These are phyloP conservation scores for Toxotes jaculatrix DNA, from an alignment of 2,113 vertebrate genomes.

Conservation along the genomic window DNA sequence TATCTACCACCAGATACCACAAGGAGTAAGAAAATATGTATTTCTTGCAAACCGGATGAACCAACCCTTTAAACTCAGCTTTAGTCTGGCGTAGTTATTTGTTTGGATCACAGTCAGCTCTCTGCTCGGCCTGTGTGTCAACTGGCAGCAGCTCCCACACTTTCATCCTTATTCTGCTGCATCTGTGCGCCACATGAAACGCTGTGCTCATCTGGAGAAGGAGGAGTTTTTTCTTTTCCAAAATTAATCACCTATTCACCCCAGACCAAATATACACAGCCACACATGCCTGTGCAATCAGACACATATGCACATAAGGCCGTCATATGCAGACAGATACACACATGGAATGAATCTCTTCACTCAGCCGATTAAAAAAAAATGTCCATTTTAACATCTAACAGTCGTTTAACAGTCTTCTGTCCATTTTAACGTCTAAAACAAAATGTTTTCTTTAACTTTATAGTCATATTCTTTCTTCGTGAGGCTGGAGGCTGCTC, in stretches of 20 bases:
- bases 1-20: not conserved
- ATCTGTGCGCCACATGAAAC: slow-evolving; percentile 72
- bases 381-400: not conserved
- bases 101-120: slow-evolving; percentile 21
- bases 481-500: slow-evolving; percentile 8
- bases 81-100: not conserved
- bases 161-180: slow-evolving; percentile 36
- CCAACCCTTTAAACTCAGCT: slow-evolving; percentile 2
- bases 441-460: not conserved
- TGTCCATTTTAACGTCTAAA: not conserved
- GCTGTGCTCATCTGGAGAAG: slow-evolving; percentile 52
- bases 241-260: slow-evolving; percentile 42
- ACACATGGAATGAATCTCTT: not conserved
- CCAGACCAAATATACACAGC: slow-evolving; percentile 27
- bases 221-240: slow-evolving; percentile 19
- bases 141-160: slow-evolving; percentile 28
- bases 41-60: not conserved
- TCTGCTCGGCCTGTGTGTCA: slow-evolving; percentile 34
- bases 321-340: slow-evolving; percentile 12
- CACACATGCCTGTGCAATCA: slow-evolving; percentile 23
- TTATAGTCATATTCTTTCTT: not conserved
- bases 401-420: not conserved
- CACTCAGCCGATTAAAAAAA: not conserved
- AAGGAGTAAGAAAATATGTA: not conserved
- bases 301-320: slow-evolving; percentile 4